These are phyloP conservation scores for Podarcis muralis DNA, from an alignment of 2,113 vertebrate genomes.

Conservation along the genomic window DNA sequence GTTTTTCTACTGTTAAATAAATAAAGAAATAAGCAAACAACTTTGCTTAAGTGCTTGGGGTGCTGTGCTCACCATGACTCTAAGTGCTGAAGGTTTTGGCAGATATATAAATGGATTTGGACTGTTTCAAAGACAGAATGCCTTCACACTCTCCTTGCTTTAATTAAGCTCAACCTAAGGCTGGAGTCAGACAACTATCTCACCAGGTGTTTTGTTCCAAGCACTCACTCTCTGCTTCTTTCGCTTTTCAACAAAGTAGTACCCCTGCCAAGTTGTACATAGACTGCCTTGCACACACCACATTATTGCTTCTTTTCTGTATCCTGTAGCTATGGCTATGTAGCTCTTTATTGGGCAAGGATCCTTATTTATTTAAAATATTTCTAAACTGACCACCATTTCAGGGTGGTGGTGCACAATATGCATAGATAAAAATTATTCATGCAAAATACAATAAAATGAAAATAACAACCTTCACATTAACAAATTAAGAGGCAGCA, in stretches of 20 bases:
- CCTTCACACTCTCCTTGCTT: slow-evolving; percentile 8
- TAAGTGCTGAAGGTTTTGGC: slow-evolving; percentile 11
- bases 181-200: slow-evolving; percentile 11
- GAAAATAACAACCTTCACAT: too few species aligned
- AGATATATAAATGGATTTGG: slow-evolving; percentile 31
- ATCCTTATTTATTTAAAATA: too few species aligned
- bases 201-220: slow-evolving; percentile 5
- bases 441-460: too few species aligned
- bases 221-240: not conserved
- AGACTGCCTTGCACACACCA: not conserved
- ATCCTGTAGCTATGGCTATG: not conserved
- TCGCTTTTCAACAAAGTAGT: not conserved
- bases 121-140: slow-evolving; percentile 9
- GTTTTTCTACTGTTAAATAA: not conserved
- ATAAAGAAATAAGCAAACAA: not conserved
- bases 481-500: too few species aligned
- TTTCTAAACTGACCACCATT: too few species aligned
- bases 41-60: slow-evolving; percentile 22
- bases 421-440: too few species aligned
- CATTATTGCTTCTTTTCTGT: not conserved
- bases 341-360: not conserved
- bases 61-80: slow-evolving; percentile 24
- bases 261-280: not conserved
- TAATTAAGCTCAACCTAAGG: slow-evolving; percentile 23
- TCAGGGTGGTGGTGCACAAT: too few species aligned